Evolutionary conservation across 2,113 vertebrate species (phyloP).

Genomic region (Otocyon megalotis): DNA sequence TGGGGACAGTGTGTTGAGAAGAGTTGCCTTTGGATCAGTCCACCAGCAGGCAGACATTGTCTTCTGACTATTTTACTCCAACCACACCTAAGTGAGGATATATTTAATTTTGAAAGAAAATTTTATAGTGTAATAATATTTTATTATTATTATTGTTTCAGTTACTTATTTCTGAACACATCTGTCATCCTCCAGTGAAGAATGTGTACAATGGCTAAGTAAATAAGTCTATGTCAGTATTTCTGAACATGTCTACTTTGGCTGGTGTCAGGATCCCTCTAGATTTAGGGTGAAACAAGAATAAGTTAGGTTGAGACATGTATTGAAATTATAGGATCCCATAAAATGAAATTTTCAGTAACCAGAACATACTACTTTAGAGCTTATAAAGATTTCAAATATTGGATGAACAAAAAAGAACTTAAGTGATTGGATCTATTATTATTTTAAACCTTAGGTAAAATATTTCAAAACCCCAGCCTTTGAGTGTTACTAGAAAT

Average conservation of each 20-base stretch:
- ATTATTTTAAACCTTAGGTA: not conserved
- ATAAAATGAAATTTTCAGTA: constrained; percentile 39
- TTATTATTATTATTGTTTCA: not conserved
- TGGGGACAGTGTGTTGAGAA: not conserved
- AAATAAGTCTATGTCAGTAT: not conserved
- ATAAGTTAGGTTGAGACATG: constrained; percentile 12
- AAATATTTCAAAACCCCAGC: not conserved
- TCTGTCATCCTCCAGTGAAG: not conserved
- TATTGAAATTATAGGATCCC: constrained; percentile 10
- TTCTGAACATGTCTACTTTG: not conserved
- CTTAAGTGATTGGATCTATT: not conserved
- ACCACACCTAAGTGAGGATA: not conserved
- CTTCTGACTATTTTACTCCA: not conserved
- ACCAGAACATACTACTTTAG: constrained; percentile 20
- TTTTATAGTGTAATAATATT: not conserved
- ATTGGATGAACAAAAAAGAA: not conserved
- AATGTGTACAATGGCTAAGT: not conserved
- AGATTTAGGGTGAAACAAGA: not conserved
- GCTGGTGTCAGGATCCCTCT: not conserved
- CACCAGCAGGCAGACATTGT: not conserved
- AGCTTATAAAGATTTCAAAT: not conserved
- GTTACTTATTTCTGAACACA: not conserved
- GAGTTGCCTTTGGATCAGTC: not conserved
- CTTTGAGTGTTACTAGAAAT: not conserved
- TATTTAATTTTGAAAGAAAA: constrained; percentile 16